phyloP scores from a whole-genome alignment of 2,888 invertebrate species.

The Lobophora halterata region DNA sequence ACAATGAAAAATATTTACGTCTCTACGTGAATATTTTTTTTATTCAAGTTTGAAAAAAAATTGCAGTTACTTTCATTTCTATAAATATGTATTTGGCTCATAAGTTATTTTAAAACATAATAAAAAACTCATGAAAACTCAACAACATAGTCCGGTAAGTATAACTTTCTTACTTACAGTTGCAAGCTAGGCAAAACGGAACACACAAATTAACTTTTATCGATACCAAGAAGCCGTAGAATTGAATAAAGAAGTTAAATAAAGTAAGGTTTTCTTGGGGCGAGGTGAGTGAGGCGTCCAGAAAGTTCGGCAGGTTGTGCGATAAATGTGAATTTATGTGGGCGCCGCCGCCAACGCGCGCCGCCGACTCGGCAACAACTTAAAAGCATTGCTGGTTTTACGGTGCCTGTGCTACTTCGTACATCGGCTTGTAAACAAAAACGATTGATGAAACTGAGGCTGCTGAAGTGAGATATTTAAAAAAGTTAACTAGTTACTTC shows the following conservation, averaged over 20 bases:
- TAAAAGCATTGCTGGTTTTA: slow-evolving; percentile 52
- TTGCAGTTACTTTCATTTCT: too few species aligned
- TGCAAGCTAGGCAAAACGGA: slow-evolving; percentile 26
- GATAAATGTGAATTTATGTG: slow-evolving; percentile 75
- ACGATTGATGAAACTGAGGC: background rate
- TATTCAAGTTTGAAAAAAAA: too few species aligned
- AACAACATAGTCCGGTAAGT: background rate
- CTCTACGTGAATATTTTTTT: too few species aligned
- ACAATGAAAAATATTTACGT: too few species aligned
- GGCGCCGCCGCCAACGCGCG: slow-evolving; percentile 43
- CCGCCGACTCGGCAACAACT: slow-evolving; percentile 44
- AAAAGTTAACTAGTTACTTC: too few species aligned
- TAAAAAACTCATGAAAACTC: background rate
- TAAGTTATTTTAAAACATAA: too few species aligned
- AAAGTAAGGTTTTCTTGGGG: slow-evolving; percentile 64
- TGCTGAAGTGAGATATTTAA: background rate
- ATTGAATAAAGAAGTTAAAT: slow-evolving; percentile 68
- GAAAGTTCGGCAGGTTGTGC: slow-evolving; percentile 72
- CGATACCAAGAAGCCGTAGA: slow-evolving; percentile 48
- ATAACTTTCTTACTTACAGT: slow-evolving; percentile 7
- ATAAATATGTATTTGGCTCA: too few species aligned
- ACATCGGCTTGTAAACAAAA: background rate
- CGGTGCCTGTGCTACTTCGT: slow-evolving; percentile 18
- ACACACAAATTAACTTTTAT: slow-evolving; percentile 54
- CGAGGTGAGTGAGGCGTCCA: slow-evolving; percentile 65